A percentile compares a stretch with the other conserved stretches of the same genome.
These are phyloP conservation scores for Drosophila limbata DNA, from an alignment of 2,888 invertebrate species.

Conservation along the genomic window DNA sequence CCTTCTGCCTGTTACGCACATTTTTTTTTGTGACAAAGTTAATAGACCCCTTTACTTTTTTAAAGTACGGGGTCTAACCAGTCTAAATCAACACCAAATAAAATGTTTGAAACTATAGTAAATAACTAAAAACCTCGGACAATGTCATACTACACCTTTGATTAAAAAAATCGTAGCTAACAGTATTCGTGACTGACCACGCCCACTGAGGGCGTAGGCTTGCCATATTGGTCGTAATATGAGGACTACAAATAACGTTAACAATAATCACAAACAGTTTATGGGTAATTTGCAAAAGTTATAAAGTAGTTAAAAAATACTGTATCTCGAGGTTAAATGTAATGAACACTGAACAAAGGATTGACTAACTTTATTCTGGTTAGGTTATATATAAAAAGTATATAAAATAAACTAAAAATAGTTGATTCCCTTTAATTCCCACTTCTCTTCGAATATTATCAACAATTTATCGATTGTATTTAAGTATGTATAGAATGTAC, in stretches of 20 bases:
- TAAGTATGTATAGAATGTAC: background rate
- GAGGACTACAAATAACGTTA: background rate
- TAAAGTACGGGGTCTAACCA: too few relatives aligned
- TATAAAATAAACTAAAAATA: background rate
- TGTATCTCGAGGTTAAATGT: background rate
- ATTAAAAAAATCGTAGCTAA: background rate
- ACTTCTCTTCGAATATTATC: background rate
- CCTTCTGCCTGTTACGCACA: too few relatives aligned
- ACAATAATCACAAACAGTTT: background rate
- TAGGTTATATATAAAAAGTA: background rate
- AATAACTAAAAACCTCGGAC: background rate
- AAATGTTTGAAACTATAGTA: background rate
- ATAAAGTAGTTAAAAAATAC: background rate
- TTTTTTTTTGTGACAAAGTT: too few relatives aligned
- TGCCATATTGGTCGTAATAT: background rate
- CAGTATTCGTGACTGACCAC: background rate
- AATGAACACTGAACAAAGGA: background rate
- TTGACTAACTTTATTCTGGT: background rate
- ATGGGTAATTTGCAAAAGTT: background rate
- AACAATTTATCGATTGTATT: slow-evolving; percentile 2
- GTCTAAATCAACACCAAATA: too few relatives aligned
- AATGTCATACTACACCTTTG: background rate
- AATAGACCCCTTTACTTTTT: too few relatives aligned
- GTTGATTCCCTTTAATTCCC: background rate
- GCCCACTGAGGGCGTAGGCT: background rate